Evolutionary conservation across 2,888 invertebrate species (phyloP), one percentile per base, ranked within the genome.

Genomic region (Dinocampus coccinellae): DNA sequence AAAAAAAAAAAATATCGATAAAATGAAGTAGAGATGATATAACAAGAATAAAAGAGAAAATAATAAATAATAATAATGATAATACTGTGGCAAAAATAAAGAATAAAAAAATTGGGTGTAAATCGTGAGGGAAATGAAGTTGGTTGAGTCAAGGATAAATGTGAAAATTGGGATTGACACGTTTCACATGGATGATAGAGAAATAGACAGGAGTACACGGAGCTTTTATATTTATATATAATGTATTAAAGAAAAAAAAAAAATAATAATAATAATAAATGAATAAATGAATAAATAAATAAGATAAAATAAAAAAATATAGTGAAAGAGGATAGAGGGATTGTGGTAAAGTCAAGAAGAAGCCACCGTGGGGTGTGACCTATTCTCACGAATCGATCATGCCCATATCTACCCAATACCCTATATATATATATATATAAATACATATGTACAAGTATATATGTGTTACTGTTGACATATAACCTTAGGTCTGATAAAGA

Each of bases 361-460:
- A 58, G 58, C 58, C 58, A 58, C 58, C 10, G 58, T 34, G 70
- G 70, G 73, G 73, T 75, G 75, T 74, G 75, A 75, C 75, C 76
- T 70, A 76, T 75, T 76, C 74, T 73, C 65, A 64, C 68, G 70
- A 73, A 75, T 75, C 73, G 73, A 76, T 74, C 73, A 73, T 71
- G 67, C 67, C 16, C 47, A 47, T 47, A 16, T 47, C 47, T 16
- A 47, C 47, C 47, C 47, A 47, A 47, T 47, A 47, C 47, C 47
- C 9, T 47, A n/a, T 7, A 47, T 7, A 47, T 47, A n/a, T 47
- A 47, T 47, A n/a, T 47, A 47, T 47, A n/a, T 16, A 47, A 1
- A 36, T 10, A 36, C 10, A 36, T 47, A 3, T 6, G 7, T n/a
- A n/a, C 10, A 36, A 1, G 10, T 36, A 36, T 10, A 10, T 36